Evolutionary conservation across 2,797 vertebrate species (phyloP), one percentile per base, ranked within the genome.

Genomic region (Acrossocheilus fasciatus): DNA sequence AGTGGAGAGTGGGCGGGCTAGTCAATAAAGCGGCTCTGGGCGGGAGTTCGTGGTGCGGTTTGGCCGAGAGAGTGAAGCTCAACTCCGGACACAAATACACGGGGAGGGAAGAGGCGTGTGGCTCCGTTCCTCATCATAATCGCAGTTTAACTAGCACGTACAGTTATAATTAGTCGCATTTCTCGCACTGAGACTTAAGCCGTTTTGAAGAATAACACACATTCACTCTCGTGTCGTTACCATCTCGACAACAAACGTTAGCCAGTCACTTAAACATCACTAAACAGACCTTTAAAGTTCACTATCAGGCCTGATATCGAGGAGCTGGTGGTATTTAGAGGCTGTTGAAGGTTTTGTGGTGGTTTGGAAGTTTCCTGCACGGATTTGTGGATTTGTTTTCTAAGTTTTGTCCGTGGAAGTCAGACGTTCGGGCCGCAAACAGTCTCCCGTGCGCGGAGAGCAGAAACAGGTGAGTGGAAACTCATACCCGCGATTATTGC

Each of bases 1-100:
- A 75, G 70, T 34, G 52, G 69, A 81, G 85, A 81, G 85, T 86
- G 85, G 85, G 85, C 85, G 85, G 57, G 78, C 85, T 86, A 81
- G 78, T 74, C 59, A 39, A 82, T 86, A 86, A 86, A 86, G 85
- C 85, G 45, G 54, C 54, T 86, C 84, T 81, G 54, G 84, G 78
- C 85, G 85, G 78, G 85, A 86, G 89, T 90, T 87, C 66, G 89
- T 43, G 50, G 88, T 84, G 69, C 59, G 75, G 70, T 88, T 66
- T 84, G 69, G 81, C 87, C 76, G 84, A 83, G 84, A 83, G 82
- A 86, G 73, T 84, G 76, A 75, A 88, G 76, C 87, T 80, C 11
- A 80, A 86, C 76, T 75, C 79, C 77, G 85, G 85, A 86, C 85
- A 75, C 85, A 81, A 81, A 86, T 81, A 86, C 59, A 86, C 78